phyloP scores from a whole-genome alignment of 2,113 vertebrate genomes.

The Gobio gobio region DNA sequence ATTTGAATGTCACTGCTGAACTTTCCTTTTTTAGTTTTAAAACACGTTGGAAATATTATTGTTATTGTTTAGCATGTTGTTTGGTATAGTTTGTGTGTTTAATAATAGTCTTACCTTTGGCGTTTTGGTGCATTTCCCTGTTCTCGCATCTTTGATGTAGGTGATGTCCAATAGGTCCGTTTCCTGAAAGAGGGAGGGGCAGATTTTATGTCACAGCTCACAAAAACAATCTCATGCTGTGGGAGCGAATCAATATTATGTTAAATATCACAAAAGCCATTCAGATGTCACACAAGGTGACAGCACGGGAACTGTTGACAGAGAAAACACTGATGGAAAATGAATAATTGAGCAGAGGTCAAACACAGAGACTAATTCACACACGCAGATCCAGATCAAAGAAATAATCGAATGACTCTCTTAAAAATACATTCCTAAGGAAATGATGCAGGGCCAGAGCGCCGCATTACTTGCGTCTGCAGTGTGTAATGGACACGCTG shows the following conservation, averaged over 20 bases:
- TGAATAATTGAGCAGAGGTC: conserved; percentile 12
- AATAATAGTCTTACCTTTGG: conserved; percentile 71
- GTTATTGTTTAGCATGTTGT: neutral
- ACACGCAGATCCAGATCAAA: neutral
- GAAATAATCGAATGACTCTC: conserved; percentile 8
- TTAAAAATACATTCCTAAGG: neutral
- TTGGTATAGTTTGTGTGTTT: neutral
- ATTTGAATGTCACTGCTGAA: neutral
- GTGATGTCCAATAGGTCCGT: conserved; percentile 78
- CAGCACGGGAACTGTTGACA: neutral
- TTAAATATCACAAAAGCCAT: conserved; percentile 27
- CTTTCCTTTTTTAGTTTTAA: neutral
- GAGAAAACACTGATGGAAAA: neutral
- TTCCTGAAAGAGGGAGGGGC: conserved; percentile 65
- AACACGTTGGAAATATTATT: neutral
- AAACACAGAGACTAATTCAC: neutral
- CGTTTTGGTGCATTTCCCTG: conserved; percentile 78
- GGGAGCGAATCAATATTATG: neutral
- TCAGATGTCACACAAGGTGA: neutral
- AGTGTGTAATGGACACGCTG: conserved; percentile 25
- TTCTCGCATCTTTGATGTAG: conserved; percentile 78
- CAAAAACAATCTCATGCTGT: conserved; percentile 11
- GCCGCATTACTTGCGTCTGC: conserved; percentile 29
- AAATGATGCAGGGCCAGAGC: conserved; percentile 21
- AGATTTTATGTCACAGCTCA: conserved; percentile 1